These are phyloP conservation scores for Andrena hattorfiana DNA, from an alignment of 2,888 invertebrate species.

Conservation along the genomic window DNA sequence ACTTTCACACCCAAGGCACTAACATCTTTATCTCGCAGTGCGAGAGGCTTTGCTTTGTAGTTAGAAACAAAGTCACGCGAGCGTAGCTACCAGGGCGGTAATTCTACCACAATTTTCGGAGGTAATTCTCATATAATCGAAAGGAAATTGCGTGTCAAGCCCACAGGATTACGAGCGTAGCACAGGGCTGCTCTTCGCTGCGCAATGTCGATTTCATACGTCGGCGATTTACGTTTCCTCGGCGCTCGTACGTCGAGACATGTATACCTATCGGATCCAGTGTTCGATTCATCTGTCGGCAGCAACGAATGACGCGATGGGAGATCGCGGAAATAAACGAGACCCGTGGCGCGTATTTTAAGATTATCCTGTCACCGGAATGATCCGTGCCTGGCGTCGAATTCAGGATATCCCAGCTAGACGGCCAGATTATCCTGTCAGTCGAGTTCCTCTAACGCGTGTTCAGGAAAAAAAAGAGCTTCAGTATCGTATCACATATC, in stretches of 20 bases:
- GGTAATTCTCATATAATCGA: too few species aligned
- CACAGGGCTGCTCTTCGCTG: too few species aligned
- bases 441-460: neutral
- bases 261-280: slow-evolving; percentile 20
- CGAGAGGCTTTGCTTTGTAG: too few species aligned
- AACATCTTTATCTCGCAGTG: too few species aligned
- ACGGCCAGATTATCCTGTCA: slow-evolving; percentile 7
- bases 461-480: neutral
- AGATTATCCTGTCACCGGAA: slow-evolving; percentile 11
- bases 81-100: too few species aligned
- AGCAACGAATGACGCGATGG: slow-evolving; percentile 16
- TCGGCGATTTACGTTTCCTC: neutral
- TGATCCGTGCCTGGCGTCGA: neutral
- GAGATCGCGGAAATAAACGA: slow-evolving; percentile 49
- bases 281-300: slow-evolving; percentile 54
- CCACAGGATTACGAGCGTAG: too few species aligned
- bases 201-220: too few species aligned
- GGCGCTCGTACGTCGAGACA: slow-evolving; percentile 26
- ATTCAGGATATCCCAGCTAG: neutral
- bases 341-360: neutral
- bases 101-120: too few species aligned
- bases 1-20: too few species aligned
- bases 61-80: too few species aligned
- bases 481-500: neutral
- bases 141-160: too few species aligned